Base-by-base conservation (phyloP, 2,113 vertebrate genomes). In the Elgaria multicarinata region DNA sequence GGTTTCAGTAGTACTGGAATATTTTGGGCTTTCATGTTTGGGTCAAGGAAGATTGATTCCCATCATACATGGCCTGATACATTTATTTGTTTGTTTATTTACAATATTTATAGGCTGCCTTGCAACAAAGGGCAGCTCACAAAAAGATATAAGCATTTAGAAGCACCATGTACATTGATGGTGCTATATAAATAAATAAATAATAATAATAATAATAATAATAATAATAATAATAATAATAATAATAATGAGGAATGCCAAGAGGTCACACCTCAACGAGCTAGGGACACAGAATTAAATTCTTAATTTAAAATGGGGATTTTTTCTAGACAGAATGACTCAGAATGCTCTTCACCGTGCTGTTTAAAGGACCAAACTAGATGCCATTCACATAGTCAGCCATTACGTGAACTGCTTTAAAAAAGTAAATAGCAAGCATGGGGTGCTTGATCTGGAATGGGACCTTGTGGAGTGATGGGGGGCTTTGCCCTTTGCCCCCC, bases 1-100 rank as follows among this genome's bases (percentile, higher is more conserved):
- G 90, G 92, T 95, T 0, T 0, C 44, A 62, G 89, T 95, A 93
- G 93, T 91, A 91, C 92, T 82, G 85, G 91, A 92, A 90, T 92
- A 94, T 83, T 92, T 89, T 62, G 71, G 69, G 84, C 85, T 83
- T 79, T 79, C 92, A 83, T 92, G 90, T 66, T 72, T 0, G 0
- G 77, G 91, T 90, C 92, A 93, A 93, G 92, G 92, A 91, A 94
- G 50, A 72, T 0, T 0, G 24, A 46, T 72, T 18, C 53, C 66
- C 31, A 36, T 20, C 74, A 3, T n/a, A 69, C 10, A 62, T 55
- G 31, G 89, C 31, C 82, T 93, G 80, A 26, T 79, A 53, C 2
- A 33, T 79, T 53, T 33, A 14, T 46, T 46, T 26, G 1, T 3
- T 81, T 50, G 9, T 78, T 78, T 36, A 26, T n/a, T 82, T 64